These are phyloP conservation scores for Ennomos fuscantarius DNA, from an alignment of 2,888 invertebrate genomes.

Conservation along the genomic window DNA sequence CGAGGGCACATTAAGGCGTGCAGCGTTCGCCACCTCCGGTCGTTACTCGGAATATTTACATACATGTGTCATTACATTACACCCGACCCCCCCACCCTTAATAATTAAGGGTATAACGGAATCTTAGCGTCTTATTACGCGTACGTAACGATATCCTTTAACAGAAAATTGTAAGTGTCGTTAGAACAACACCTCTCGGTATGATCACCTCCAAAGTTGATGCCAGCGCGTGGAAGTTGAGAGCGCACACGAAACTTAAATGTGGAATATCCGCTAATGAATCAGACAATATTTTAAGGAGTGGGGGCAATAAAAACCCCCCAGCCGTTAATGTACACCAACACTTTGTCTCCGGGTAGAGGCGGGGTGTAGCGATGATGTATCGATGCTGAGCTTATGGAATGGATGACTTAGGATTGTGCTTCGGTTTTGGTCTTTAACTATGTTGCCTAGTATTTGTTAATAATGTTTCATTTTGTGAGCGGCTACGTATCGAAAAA, in stretches of 20 bases:
- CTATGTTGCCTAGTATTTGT: too few species aligned
- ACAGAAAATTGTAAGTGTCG: conserved; percentile 83
- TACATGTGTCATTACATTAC: conserved; percentile 82
- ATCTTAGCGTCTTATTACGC: conserved; percentile 85
- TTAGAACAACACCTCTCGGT: conserved; percentile 63
- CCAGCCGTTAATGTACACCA: conserved; percentile 79
- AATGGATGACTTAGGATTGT: conserved; percentile 15
- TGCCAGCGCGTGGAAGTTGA: conserved; percentile 61
- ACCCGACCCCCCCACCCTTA: conserved; percentile 55
- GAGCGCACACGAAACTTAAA: conserved; percentile 79
- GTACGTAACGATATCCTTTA: conserved; percentile 83
- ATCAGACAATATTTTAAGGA: conserved; percentile 85
- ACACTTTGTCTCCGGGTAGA: conserved; percentile 78
- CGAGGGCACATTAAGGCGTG: conserved; percentile 78
- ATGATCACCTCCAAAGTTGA: conserved; percentile 69
- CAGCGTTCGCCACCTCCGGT: conserved; percentile 81
- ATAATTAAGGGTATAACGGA: conserved; percentile 85
- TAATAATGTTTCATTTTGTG: too few species aligned
- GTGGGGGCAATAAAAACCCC: conserved; percentile 82
- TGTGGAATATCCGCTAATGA: conserved; percentile 84
- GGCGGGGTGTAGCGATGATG: conserved; percentile 76
- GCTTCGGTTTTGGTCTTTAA: conserved; percentile 14
- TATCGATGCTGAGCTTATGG: conserved; percentile 69
- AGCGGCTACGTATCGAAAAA: too few species aligned
- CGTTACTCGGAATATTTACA: conserved; percentile 83